Evolutionary conservation across 2,888 invertebrate species (phyloP), one percentile per base, ranked within the genome.

Genomic region (Anticlea derivata): DNA sequence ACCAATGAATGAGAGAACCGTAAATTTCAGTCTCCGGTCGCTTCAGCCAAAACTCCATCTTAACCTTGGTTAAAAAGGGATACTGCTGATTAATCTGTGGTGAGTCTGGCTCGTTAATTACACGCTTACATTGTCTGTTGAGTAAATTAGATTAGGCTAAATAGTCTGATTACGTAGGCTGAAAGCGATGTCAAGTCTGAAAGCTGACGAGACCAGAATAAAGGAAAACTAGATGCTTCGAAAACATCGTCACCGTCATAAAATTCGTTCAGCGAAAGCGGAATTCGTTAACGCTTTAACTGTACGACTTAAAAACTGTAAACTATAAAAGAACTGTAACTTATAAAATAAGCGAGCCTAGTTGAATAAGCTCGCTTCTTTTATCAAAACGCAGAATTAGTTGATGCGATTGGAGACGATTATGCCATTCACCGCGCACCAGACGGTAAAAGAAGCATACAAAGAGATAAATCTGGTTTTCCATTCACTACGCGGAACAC

Each of bases 401-500:
- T 27, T 26, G 12, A 34, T 40, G 27, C 24, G 17, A 26, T 38
- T 39, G 27, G 20, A 33, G 20, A 7, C 11, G 26, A 40, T 48
- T 40, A 41, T 48, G 34, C 29, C 40, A 41, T 46, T 51, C 40
- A 26, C 29, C 27, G 2, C 29, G 40, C 29, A 35, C 13, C 10
- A 40, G 29, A 3, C 13, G 11, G 33, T 22, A 50, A 37, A 26
- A 51, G 41, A 35, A 30, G 30, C 45, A 48, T 38, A 49, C 51
- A 58, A 55, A 55, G 55, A 58, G 41, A 56, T 58, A 55, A n/a
- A 61, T 55, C 50, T 50, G 41, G 39, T 46, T 56, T 48, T 60
- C 58, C 56, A 58, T 62, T 62, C 58, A 46, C 29, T 50, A 38
- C 54, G 55, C 56, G 53, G 56, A 58, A 55, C 59, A 53, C 64